Base-by-base conservation (phyloP, 2,888 invertebrate genomes). In the Scaptomyza caliginosa region DNA sequence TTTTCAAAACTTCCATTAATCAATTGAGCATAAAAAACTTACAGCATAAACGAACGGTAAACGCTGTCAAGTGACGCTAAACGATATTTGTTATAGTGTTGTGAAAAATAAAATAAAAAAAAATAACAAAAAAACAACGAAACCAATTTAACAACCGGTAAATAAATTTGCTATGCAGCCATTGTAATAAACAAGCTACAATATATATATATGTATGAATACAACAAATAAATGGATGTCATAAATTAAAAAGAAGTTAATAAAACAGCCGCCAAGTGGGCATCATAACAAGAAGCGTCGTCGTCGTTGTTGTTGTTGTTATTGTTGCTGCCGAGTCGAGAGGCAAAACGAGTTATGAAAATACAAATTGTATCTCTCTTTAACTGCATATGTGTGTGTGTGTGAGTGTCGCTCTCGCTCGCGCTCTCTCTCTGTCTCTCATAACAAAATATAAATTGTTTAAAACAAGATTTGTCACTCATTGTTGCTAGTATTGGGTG, bases 281-380 rank as follows among this genome's bases (percentile, higher is more conserved):
- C 69, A 74, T 66, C 59, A 66, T 64, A 77, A 76, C 73, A 77
- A 72, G 64, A 76, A 74, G 63, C 58, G 58, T 63, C 55, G 48
- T 54, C 36, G 30, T 16, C 60, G 51, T 11, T 10, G 45, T n/a
- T 28, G 48, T 28, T 16, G 28, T 19, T 26, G 24, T 13, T 42
- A 26, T 23, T 21, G 26, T 24, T 49, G 51, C 10, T 49, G 38
- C 34, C 23, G n/a, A n/a, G n/a, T n/a, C 34, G 49, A 40, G 56
- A 52, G 65, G 49, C 68, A 72, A 84, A 82, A 82, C 82, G 76
- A 87, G 82, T 82, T 82, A 87, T 82, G 86, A 87, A 87, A 85
- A 82, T 82, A 81, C 75, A 76, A 84, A 85, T 81, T 85, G 73
- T 84, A 63, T 48, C 64, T 63, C 45, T 43, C 13, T 30, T 5